Conservation (phyloP, 2,797 vertebrate genomes). For the Catamblyrhynchus diadema region DNA sequence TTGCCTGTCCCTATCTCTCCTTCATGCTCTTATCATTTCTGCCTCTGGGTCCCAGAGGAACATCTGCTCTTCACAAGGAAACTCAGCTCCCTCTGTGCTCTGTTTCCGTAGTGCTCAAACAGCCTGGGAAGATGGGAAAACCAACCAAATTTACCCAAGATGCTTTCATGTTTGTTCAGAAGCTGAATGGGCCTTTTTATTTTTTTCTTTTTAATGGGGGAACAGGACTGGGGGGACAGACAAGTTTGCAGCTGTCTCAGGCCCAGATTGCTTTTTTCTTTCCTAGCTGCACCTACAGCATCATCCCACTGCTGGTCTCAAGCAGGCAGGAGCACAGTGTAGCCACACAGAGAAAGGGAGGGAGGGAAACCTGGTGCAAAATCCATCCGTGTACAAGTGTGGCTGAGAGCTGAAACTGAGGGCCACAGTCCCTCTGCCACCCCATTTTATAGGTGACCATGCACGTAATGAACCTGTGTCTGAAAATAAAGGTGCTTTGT, state of each 20-base stretch:
- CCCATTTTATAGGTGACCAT: accelerated
- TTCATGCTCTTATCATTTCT: neutral
- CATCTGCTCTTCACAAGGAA: neutral
- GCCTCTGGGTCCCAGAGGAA: neutral
- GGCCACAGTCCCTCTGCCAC: accelerated
- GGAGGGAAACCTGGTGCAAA: neutral
- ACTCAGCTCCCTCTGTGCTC: neutral
- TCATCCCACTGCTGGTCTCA: neutral
- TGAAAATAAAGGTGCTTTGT: neutral
- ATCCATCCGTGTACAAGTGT: accelerated
- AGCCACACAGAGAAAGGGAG: neutral
- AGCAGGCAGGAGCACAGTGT: neutral
- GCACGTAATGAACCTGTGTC: neutral
- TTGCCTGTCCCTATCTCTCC: neutral
- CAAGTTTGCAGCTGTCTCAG: neutral
- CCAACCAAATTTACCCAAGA: neutral
- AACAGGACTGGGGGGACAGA: neutral
- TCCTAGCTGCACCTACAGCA: neutral
- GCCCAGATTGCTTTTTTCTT: neutral
- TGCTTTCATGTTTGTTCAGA: neutral
- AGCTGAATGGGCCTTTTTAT: neutral
- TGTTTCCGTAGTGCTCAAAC: neutral
- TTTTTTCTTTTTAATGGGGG: neutral
- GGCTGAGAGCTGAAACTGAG: neutral
- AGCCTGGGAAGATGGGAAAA: neutral